Evolutionary conservation across 2,113 vertebrate genomes (phyloP), one percentile per base, ranked within the genome.

Genomic region (Sialia sialis): DNA sequence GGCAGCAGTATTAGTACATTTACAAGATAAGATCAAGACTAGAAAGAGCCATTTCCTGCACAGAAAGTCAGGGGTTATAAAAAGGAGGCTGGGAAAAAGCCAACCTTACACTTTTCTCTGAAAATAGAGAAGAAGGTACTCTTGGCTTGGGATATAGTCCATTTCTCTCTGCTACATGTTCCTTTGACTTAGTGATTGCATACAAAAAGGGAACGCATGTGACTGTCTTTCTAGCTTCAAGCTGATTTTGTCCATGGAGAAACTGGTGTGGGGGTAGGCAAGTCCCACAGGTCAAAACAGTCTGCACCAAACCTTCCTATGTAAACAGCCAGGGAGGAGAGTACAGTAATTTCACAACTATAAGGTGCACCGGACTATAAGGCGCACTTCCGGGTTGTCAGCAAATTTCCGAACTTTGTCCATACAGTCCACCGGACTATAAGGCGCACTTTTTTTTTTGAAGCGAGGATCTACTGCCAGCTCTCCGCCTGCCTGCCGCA

Each of bases 81-180:
- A 91, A 87, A 30, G 13, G 21, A 89, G 39, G 20, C 48, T 89
- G 55, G 10, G 14, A 34, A 74, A 90, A 90, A 77, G 4, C 4
- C 4, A 4, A 20, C 44, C n/a, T 63, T 60, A 49, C 11, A 32
- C 12, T 12, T 46, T 63, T 51, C 51, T 27, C 39, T 72, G 22
- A 55, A 82, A 90, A 43, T 22, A 73, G 62, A 78, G 56, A 91
- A 80, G 30, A 80, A 16, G 16, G 36, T 64, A 25, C 30, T 27
- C 13, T 41, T 64, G 38, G n/a, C 38, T 34, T 81, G 51, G 20
- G 59, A 46, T 48, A 13, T 2, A 1, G 25, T 38, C 26, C 6
- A 7, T 27, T 18, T 78, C 36, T 27, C 25, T 84, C 11, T 16
- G 22, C 1, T 0, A 1, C 4, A 7, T 5, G 10, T 76, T 63